These are phyloP conservation scores for Callionymus lyra DNA, from an alignment of 2,113 vertebrate species.

Conservation along the genomic window DNA sequence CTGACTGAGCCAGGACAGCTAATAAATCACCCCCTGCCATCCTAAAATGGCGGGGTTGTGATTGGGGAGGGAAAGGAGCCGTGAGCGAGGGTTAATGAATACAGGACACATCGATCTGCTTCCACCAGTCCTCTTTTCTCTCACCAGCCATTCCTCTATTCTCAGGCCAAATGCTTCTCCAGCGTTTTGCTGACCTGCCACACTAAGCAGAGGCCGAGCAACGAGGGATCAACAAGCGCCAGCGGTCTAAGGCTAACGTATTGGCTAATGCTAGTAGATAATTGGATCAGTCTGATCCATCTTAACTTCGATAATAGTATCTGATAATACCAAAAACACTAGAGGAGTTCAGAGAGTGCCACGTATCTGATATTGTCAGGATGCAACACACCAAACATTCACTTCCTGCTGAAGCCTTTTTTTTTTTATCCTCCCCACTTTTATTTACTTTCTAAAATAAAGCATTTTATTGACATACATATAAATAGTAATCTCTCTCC, in stretches of 20 bases:
- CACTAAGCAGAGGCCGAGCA: constrained; percentile 47
- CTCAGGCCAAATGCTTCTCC: constrained; percentile 59
- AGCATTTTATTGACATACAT: no score
- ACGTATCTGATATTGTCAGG: no score
- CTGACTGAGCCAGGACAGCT: constrained; percentile 65
- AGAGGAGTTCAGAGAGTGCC: no score
- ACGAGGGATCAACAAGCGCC: constrained; percentile 22
- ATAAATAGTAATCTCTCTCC: no score
- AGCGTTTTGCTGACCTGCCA: constrained; percentile 64
- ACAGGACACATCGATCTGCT: constrained; percentile 62
- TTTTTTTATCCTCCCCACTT: no score
- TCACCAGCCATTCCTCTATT: constrained; percentile 35
- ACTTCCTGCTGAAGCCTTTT: no score
- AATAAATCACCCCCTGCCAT: constrained; percentile 66
- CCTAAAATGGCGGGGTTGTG: constrained; percentile 57
- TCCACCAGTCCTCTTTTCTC: constrained; percentile 39
- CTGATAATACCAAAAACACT: neutral
- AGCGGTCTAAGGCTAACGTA: constrained; percentile 15
- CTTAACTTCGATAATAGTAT: constrained; percentile 18
- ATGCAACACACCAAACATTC: no score
- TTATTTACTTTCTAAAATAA: no score
- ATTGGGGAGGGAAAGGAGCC: constrained; percentile 57
- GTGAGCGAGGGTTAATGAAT: constrained; percentile 68
- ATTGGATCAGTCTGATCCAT: constrained; percentile 28
- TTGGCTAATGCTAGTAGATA: constrained; percentile 37